Evolutionary conservation across 2,888 invertebrate species (phyloP), one percentile per base, ranked within the genome.

Genomic region (Athrips mouffetella): DNA sequence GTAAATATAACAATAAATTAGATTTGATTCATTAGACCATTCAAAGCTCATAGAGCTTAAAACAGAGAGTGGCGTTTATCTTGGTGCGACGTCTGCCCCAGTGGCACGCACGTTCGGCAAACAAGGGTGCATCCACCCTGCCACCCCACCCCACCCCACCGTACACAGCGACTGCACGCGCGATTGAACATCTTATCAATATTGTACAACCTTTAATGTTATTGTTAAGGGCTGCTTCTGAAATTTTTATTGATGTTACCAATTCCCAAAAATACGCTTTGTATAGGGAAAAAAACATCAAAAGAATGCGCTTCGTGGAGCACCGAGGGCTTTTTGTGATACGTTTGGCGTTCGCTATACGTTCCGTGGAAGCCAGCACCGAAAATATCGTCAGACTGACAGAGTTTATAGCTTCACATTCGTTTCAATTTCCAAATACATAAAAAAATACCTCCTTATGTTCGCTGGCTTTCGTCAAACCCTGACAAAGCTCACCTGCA

Each of bases 91-190:
- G 21, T 6, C 21, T 18, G 37, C 37, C 18, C 33, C 16, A 18
- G 16, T 16, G 15, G 8, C 62, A 62, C 65, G 65, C 65, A 59
- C 52, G 44, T 51, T 55, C 58, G 41, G 63, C 65, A 72, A 70
- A 71, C 59, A 65, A 57, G 62, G 72, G 70, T 60, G 18, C 21
- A n/a, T n/a, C n/a, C n/a, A n/a, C n/a, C 57, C 55, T 54, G 55
- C 51, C 40, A 21, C 37, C 30, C 48, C 30, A 50, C 40, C 42
- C 44, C 48, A 13, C 35, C 35, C 16, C 35, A 2, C 4, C 11
- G 13, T 11, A 21, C 37, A 7, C 27, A 8, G 15, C 18, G 16
- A 8, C 35, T 51, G 45, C 44, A 53, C 42, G 50, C 48, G 27
- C 49, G 33, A 50, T 50, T 50, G 42, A 37, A 42, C 49, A 48